A percentile compares a stretch with the other conserved stretches of the same genome.
Conservation (phyloP, 92 coral and sea anemone genomes). For the Siderastrea siderea region DNA sequence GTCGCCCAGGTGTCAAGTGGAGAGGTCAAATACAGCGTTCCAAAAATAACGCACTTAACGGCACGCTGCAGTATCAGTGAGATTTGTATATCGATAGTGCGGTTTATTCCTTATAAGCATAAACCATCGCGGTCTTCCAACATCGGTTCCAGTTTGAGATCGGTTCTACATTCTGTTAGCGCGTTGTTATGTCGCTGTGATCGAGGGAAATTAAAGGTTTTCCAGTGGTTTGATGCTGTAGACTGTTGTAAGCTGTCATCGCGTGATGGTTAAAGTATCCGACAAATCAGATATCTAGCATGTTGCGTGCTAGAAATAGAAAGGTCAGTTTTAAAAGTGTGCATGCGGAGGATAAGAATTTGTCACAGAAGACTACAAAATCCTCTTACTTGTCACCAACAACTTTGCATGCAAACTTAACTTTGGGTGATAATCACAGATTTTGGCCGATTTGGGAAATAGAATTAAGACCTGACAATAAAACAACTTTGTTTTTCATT, state of each 20-base stretch:
- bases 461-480: not conserved
- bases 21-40: slow-evolving; percentile 9
- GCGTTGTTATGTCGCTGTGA: not conserved
- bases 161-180: not conserved
- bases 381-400: not conserved
- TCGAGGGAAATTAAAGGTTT: not conserved
- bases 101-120: slow-evolving; percentile 17
- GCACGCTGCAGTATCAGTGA: not conserved
- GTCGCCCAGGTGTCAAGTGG: slow-evolving; percentile 57
- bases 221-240: not conserved
- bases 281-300: not conserved
- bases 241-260: not conserved
- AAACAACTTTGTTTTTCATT: not conserved
- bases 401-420: not conserved
- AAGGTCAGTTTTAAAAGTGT: slow-evolving; percentile 4
- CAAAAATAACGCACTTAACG: slow-evolving; percentile 32
- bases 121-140: not conserved
- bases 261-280: not conserved
- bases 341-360: not conserved
- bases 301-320: slow-evolving; percentile 5
- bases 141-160: not conserved
- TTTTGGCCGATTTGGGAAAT: slow-evolving; percentile 2
- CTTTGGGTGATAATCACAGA: not conserved
- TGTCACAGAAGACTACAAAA: not conserved
- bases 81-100: slow-evolving; percentile 2